Evolutionary conservation across 2,113 vertebrate species (phyloP).

Genomic region (Scartelaos histophorus): DNA sequence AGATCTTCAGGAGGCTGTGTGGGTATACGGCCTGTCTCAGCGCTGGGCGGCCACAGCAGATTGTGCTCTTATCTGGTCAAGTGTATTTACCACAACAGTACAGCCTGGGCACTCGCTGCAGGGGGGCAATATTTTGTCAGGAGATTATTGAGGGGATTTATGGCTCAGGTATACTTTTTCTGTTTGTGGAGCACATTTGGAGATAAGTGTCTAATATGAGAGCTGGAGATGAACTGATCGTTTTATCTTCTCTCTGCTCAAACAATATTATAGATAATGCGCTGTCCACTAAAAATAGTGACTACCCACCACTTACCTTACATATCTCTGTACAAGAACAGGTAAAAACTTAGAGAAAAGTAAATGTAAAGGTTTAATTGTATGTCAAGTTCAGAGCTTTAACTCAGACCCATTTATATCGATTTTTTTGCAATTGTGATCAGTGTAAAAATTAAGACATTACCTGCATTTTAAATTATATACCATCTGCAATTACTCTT

Average conservation of each 20-base stretch:
- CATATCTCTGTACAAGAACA: too few species aligned
- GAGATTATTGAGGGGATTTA: slow-evolving; percentile 60
- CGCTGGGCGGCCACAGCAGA: slow-evolving; percentile 39
- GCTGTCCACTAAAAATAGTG: not conserved
- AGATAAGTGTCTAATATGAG: slow-evolving; percentile 31
- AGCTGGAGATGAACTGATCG: slow-evolving; percentile 11
- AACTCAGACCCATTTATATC: too few species aligned
- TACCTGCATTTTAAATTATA: too few species aligned
- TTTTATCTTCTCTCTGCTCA: slow-evolving; percentile 16
- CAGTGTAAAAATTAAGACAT: too few species aligned
- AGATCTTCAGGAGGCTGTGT: slow-evolving; percentile 40
- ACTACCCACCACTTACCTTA: not conserved
- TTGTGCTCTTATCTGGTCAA: slow-evolving; percentile 64
- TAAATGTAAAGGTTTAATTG: too few species aligned
- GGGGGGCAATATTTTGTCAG: slow-evolving; percentile 53
- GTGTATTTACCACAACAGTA: slow-evolving; percentile 58
- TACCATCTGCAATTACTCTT: too few species aligned
- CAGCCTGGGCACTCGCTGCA: slow-evolving; percentile 51
- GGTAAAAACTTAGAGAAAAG: too few species aligned
- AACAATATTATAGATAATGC: not conserved
- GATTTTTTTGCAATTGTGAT: too few species aligned
- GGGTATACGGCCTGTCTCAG: slow-evolving; percentile 35
- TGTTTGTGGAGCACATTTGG: slow-evolving; percentile 20
- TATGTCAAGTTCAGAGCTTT: too few species aligned
- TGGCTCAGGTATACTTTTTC: slow-evolving; percentile 36